These are phyloP conservation scores for Jacana jacana DNA, from an alignment of 2,113 vertebrate species.

Conservation along the genomic window DNA sequence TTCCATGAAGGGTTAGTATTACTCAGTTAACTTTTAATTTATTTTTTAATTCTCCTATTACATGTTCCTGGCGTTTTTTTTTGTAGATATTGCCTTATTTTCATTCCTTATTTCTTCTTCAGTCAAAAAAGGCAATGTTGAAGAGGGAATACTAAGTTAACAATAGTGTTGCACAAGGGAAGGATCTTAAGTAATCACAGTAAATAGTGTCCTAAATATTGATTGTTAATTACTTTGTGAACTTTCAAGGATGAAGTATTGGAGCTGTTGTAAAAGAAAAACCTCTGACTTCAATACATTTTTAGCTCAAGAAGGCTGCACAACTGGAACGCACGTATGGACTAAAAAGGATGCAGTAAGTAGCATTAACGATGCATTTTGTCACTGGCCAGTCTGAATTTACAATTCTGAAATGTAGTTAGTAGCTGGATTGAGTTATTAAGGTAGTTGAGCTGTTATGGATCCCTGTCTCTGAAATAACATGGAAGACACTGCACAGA, in stretches of 20 bases:
- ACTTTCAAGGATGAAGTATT: slow-evolving; percentile 93
- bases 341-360: slow-evolving; percentile 88
- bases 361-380: neutral
- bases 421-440: neutral
- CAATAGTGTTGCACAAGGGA: neutral
- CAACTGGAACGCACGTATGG: slow-evolving; percentile 88
- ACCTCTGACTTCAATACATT: slow-evolving; percentile 95
- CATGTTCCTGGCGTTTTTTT: neutral
- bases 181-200: neutral
- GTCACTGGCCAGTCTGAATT: neutral
- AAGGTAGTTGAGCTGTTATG: neutral
- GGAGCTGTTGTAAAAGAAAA: slow-evolving; percentile 97
- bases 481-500: neutral
- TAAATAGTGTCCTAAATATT: neutral
- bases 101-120: neutral
- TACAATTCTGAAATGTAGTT: neutral
- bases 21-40: neutral
- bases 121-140: neutral
- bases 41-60: neutral
- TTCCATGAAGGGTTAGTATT: slow-evolving; percentile 93
- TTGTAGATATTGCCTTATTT: neutral
- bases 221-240: slow-evolving; percentile 13
- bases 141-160: neutral
- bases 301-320: slow-evolving; percentile 92
- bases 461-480: neutral